phyloP scores from a whole-genome alignment of 2,113 vertebrate species.

The Tyto alba region DNA sequence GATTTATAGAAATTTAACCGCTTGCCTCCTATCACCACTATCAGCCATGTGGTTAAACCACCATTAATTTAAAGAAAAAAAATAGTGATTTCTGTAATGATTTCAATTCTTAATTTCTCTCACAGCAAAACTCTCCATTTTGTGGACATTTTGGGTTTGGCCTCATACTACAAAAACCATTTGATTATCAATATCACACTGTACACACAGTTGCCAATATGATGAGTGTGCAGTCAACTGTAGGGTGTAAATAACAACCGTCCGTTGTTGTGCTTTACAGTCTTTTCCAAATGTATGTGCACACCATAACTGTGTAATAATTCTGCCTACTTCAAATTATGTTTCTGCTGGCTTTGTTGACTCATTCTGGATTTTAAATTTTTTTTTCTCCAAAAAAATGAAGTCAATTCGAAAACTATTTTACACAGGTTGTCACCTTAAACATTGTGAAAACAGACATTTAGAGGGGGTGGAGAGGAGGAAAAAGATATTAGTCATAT shows the following conservation, averaged over 20 bases:
- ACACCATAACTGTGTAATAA: neutral
- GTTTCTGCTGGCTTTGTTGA: neutral
- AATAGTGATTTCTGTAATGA: neutral
- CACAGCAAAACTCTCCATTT: neutral
- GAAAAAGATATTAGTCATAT: neutral
- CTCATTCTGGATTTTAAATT: neutral
- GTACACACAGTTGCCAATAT: neutral
- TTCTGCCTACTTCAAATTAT: neutral
- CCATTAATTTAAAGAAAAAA: neutral
- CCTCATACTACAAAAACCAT: neutral
- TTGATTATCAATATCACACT: neutral
- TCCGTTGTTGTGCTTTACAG: neutral
- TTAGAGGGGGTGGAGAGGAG: neutral
- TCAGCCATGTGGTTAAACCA: neutral
- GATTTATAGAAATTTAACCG: neutral
- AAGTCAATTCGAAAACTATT: neutral
- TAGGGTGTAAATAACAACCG: neutral
- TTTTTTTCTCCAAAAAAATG: fast-evolving
- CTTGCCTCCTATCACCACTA: neutral
- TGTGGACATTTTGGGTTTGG: neutral
- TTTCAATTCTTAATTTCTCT: neutral
- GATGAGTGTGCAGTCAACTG: neutral
- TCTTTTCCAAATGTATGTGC: neutral
- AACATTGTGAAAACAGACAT: neutral
- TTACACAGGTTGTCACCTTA: neutral